A percentile compares a stretch with the other conserved stretches of the same genome.
Conservation (phyloP, 2,797 vertebrate species). For the Molothrus ater region DNA sequence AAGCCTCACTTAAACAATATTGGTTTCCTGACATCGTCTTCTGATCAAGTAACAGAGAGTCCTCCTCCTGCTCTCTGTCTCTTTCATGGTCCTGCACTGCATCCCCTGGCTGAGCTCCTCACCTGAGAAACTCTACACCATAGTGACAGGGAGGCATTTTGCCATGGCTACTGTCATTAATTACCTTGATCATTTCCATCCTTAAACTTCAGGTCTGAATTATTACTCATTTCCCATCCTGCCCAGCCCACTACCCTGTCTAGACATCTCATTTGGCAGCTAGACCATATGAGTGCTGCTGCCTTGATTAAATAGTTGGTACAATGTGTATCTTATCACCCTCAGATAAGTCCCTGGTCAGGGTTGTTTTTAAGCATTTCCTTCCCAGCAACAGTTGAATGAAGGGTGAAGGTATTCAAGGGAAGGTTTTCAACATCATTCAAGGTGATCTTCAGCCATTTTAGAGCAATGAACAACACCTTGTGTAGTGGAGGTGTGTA, state of each 20-base stretch:
- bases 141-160: not conserved
- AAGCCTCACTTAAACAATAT: not conserved
- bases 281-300: not conserved
- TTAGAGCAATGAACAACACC: not conserved
- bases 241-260: not conserved
- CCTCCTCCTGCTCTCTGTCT: not conserved
- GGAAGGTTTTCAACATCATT: not conserved
- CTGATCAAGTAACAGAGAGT: not conserved
- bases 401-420: not conserved
- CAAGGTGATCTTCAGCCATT: not conserved
- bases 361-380: not conserved
- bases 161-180: not conserved
- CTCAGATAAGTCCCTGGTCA: not conserved
- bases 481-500: not conserved
- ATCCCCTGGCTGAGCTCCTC: not conserved
- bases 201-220: not conserved
- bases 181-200: not conserved
- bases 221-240: not conserved
- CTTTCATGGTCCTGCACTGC: not conserved
- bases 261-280: not conserved
- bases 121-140: not conserved
- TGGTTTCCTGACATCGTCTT: not conserved
- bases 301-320: not conserved
- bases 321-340: not conserved
- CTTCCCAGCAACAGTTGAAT: not conserved